A percentile compares a stretch with the other conserved stretches of the same genome.
Evolutionary conservation across 2,888 invertebrate species (phyloP).

Genomic region (Drosophila mayaguana): DNA sequence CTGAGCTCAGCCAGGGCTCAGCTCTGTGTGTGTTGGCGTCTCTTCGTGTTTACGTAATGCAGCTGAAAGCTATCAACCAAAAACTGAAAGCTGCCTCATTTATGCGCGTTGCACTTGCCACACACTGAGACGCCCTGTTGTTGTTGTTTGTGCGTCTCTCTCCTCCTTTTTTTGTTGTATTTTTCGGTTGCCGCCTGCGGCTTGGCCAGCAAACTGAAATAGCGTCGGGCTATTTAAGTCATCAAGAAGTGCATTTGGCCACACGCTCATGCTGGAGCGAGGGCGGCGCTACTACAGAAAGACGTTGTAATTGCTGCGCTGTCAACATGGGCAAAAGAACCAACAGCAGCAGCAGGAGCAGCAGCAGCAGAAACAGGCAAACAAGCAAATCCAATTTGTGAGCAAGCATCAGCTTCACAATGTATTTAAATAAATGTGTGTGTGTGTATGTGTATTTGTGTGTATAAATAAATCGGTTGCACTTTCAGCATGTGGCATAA

Average conservation of each 20-base stretch:
- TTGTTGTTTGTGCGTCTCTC: not conserved
- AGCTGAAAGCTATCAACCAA: slow-evolving; percentile 2
- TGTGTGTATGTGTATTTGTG: slow-evolving; percentile 2
- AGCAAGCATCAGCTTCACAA: slow-evolving; percentile 28
- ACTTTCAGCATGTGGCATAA: slow-evolving; percentile 71
- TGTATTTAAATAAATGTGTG: slow-evolving; percentile 34
- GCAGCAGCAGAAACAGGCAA: slow-evolving; percentile 30
- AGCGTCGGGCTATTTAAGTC: slow-evolving; percentile 52
- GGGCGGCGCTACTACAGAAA: slow-evolving; percentile 40
- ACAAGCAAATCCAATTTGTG: slow-evolving; percentile 69
- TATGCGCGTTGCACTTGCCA: slow-evolving; percentile 54
- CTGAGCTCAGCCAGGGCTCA: slow-evolving; percentile 24
- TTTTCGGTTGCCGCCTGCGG: slow-evolving; percentile 42
- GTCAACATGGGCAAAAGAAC: slow-evolving; percentile 43
- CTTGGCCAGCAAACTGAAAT: slow-evolving; percentile 38
- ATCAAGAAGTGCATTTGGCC: slow-evolving; percentile 65
- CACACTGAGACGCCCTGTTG: slow-evolving; percentile 18
- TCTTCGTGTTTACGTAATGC: slow-evolving; percentile 54
- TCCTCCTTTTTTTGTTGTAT: not conserved
- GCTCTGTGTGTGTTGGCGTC: slow-evolving; percentile 27
- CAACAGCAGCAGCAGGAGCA: slow-evolving; percentile 2
- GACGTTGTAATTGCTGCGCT: slow-evolving; percentile 51
- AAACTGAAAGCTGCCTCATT: slow-evolving; percentile 36
- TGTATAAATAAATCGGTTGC: slow-evolving; percentile 69
- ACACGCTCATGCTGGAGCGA: slow-evolving; percentile 22